Conservation (phyloP, 2,888 invertebrate genomes). For the Aleiodes testaceus region DNA sequence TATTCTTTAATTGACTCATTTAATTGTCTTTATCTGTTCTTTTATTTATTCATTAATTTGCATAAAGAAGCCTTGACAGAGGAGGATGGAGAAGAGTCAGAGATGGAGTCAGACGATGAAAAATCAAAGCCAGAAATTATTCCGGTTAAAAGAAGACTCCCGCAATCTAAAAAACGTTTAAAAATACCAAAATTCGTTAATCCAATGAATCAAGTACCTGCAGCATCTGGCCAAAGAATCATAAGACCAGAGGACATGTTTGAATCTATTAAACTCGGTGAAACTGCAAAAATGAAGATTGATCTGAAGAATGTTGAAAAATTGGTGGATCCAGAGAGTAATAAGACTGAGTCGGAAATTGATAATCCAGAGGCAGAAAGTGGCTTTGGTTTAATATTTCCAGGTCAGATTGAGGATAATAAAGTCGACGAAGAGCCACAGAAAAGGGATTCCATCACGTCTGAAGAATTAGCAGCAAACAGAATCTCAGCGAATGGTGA, state of each 20-base stretch:
- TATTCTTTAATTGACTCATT: background rate
- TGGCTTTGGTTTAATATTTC: constrained; percentile 68
- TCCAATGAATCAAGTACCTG: constrained; percentile 71
- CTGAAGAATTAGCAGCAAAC: constrained; percentile 80
- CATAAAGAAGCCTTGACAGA: constrained; percentile 35
- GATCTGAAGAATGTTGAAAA: constrained; percentile 74
- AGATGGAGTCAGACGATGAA: constrained; percentile 78
- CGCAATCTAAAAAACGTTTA: constrained; percentile 71
- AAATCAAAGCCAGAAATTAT: constrained; percentile 69
- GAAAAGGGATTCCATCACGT: constrained; percentile 75
- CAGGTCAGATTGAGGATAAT: constrained; percentile 60
- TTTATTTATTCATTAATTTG: constrained; percentile 3
- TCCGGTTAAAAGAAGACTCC: constrained; percentile 72
- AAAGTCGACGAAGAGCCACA: constrained; percentile 52
- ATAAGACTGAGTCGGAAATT: constrained; percentile 37
- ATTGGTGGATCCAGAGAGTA: constrained; percentile 51
- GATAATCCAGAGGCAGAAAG: constrained; percentile 54
- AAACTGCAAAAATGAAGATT: constrained; percentile 73
- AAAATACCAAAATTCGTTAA: constrained; percentile 77
- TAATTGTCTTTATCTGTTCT: background rate
- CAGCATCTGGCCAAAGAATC: constrained; percentile 56
- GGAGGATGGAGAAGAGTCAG: constrained; percentile 76
- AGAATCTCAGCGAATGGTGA: constrained; percentile 79
- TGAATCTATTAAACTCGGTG: constrained; percentile 73
- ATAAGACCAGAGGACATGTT: constrained; percentile 76